Base-by-base conservation (phyloP, 2,888 invertebrate species). In the Tolmerus cingulatus region DNA sequence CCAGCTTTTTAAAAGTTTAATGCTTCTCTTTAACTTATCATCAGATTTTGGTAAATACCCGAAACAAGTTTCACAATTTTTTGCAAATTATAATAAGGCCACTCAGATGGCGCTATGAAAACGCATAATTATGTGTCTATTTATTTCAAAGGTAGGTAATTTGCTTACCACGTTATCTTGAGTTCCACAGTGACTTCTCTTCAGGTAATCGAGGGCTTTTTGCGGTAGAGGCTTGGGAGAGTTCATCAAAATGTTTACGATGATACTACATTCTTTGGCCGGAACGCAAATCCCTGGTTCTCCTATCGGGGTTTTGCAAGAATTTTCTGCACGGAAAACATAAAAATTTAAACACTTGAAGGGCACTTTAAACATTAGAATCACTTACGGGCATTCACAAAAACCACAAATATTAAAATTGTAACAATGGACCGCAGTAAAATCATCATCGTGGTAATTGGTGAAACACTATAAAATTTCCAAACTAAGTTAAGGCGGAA, bases 251-350 rank as follows among this genome's bases (percentile, higher is more conserved):
- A 86, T 57, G 12, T 86, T 66, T 16, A 77, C 14, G 55, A 87
- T 76, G n/a, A 57, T 27, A n/a, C 66, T 27, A 76, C 88, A 88
- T 19, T 86, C 74, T 46, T 74, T 34, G 16, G 86, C 57, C 43
- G 76, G 79, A 5, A 88, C 74, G 81, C 88, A 88, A 5, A 23
- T 9, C 23, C 88, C 88, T 51, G 40, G 8, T 74, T 87, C 86
- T 55, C 57, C 30, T 30, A 57, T 40, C 19, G 88, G 87, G 30
- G 88, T 88, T 86, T 19, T 81, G 55, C 88, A 88, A 57, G 27
- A 16, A 87, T 19, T 46, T 43, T 85, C 85, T 85, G 30, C 43
- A 74, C 85, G 30, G 23, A 66, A 19, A 66, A 66, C 23, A 7
- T 23, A 66, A 79, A 9, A 19, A 79, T 23, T 40, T 23, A 40